Evolutionary conservation across 2,888 invertebrate species (phyloP), one percentile per base, ranked within the genome.

Genomic region (Adelphocoris suturalis): DNA sequence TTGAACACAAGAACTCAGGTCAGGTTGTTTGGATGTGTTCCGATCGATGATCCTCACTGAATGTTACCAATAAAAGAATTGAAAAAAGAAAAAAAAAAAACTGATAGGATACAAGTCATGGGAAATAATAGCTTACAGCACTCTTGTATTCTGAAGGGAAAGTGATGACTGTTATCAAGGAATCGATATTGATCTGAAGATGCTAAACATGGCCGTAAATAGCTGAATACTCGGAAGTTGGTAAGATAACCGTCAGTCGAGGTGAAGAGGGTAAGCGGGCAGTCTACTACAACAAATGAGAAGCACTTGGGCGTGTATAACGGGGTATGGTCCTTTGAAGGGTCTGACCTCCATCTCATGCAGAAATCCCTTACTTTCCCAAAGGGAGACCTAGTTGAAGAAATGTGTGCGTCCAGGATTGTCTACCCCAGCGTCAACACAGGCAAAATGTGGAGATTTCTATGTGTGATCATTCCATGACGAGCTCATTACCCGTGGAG

Each of bases 261-360:
- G 19, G 61, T 61, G 19, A 61, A 61, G 68, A 68, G 68, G 68
- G 68, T 23, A 68, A 27, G 68, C n/a, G 68, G 23, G 61, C 61
- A 61, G 61, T 68, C 68, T 68, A 23, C 23, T 23, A 68, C 68
- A 68, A 68, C 68, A 68, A 68, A 68, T 68, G 68, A 23, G 19
- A 19, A 19, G 68, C 68, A 27, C 27, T 68, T 68, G 68, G 23
- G 68, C 68, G 68, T 68, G 27, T 7, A 68, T 68, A 68, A 68
- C 27, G 23, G 9, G 7, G 68, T 68, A 68, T 11, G 68, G 68
- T 23, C 68, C 27, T 68, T 68, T 68, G 68, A 68, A 68, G 23
- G 68, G 23, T 19, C 61, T 61, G 61, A 61, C 68, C 68, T 68
- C 27, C 68, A n/a, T 61, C n/a, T 61, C 61, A 68, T 1, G 68